Base-by-base conservation (phyloP, 2,888 invertebrate genomes). In the Biston betularia region DNA sequence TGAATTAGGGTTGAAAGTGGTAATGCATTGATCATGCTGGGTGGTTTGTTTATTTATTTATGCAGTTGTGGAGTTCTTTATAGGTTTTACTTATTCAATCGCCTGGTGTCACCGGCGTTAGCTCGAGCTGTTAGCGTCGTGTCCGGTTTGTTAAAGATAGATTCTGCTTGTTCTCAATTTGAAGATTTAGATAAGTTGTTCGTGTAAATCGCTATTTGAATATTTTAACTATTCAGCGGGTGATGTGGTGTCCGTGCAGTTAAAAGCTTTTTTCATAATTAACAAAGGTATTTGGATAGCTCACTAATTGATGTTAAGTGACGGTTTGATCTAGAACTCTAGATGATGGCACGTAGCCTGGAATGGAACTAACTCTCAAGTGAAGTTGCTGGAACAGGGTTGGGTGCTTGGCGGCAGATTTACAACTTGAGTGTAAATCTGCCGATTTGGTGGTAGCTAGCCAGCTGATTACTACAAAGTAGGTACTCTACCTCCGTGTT, bases 1-100 rank as follows among this genome's bases (percentile, higher is more conserved):
- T 65, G 69, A 65, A 71, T 65, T 63, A 70, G 70, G 63, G 52
- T 24, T 60, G 56, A 60, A 60, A 63, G 60, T 66, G 54, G 65
- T 61, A 60, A 64, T 66, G 57, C 62, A 61, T 72, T 59, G 52
- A 60, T 69, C 60, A 48, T 49, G 63, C 63, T 63, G 65, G 63
- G 60, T 63, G 69, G 60, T 66, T 54, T 60, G 59, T 59, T 56
- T 60, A 57, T 61, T 68, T 68, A 69, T 73, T 67, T 71, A 73
- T 71, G 71, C 65, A 40, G 68, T 42, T 49, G 63, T 53, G 55
- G 64, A 62, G 73, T 70, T 69, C 63, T 74, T 74, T 74, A 74
- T 74, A 60, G 71, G 70, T 67, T 65, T 62, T 65, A 67, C 54
- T 67, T 71, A 70, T 73, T 71, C 67, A 69, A 71, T 69, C 67